Conservation (phyloP, 2,888 invertebrate species). For the Tanypteryx hageni region DNA sequence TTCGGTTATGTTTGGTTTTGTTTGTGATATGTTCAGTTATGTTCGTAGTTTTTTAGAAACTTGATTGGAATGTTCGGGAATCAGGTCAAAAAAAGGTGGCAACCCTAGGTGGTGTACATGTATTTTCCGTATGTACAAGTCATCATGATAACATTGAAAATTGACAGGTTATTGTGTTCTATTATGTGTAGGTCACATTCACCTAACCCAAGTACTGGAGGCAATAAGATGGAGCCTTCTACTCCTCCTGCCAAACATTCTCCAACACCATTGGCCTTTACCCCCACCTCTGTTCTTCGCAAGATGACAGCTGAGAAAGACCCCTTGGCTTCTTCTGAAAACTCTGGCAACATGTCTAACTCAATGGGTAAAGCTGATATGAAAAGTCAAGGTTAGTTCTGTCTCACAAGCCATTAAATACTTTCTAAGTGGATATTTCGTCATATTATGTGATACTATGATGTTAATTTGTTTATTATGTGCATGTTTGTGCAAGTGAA, state of each 20-base stretch:
- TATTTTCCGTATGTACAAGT: too few species aligned
- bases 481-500: not conserved
- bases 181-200: conserved; percentile 65
- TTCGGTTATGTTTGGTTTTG: too few species aligned
- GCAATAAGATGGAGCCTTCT: conserved; percentile 45
- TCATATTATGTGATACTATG: not conserved
- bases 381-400: conserved; percentile 38
- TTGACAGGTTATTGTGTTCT: not conserved
- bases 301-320: conserved; percentile 97
- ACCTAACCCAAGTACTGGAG: conserved; percentile 66
- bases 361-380: conserved; percentile 44
- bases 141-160: too few species aligned
- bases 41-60: too few species aligned
- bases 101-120: too few species aligned
- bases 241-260: conserved; percentile 76
- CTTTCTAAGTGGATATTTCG: not conserved
- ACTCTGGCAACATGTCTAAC: not conserved
- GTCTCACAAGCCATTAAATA: not conserved
- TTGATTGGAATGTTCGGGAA: too few species aligned
- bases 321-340: conserved; percentile 63
- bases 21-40: too few species aligned
- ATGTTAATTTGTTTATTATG: not conserved
- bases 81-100: too few species aligned
- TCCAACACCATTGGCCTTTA: conserved; percentile 88
- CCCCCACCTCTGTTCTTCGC: conserved; percentile 94